phyloP scores from a whole-genome alignment of 2,113 vertebrate genomes.

The Muntiacus reevesi region DNA sequence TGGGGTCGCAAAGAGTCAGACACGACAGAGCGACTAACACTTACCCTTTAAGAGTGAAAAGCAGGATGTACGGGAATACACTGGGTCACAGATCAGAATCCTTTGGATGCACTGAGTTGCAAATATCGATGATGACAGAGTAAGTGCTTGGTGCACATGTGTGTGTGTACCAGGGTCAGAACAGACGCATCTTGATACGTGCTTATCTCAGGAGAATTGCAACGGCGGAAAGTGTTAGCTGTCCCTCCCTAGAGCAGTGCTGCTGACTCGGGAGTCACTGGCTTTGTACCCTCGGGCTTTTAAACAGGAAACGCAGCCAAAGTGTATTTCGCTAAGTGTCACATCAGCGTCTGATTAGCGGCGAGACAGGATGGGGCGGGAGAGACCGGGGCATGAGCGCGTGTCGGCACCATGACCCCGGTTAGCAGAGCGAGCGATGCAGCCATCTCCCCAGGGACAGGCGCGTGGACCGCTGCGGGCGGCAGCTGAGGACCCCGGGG shows the following conservation, averaged over 20 bases:
- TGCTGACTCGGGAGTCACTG: background rate
- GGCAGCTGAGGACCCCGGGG: background rate
- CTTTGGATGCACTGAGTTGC: background rate
- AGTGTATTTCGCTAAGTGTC: background rate
- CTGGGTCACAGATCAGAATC: background rate
- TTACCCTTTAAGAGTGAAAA: background rate
- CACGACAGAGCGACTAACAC: background rate
- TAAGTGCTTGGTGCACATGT: fast-evolving
- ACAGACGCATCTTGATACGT: background rate
- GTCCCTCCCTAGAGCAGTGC: background rate
- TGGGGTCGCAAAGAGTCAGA: fast-evolving
- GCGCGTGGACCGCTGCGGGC: fast-evolving
- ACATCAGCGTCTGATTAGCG: background rate
- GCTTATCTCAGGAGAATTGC: background rate
- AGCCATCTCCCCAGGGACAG: background rate
- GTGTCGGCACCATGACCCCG: too few species aligned
- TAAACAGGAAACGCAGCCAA: background rate
- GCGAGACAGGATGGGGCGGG: background rate
- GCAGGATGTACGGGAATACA: background rate
- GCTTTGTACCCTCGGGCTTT: background rate
- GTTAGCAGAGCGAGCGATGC: fast-evolving
- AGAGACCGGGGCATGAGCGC: background rate
- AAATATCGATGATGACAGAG: fast-evolving
- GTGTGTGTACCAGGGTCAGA: background rate
- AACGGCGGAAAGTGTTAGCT: background rate